These are phyloP conservation scores for Rhynchotus rufescens DNA, from an alignment of 2,797 vertebrate genomes.

Conservation along the genomic window DNA sequence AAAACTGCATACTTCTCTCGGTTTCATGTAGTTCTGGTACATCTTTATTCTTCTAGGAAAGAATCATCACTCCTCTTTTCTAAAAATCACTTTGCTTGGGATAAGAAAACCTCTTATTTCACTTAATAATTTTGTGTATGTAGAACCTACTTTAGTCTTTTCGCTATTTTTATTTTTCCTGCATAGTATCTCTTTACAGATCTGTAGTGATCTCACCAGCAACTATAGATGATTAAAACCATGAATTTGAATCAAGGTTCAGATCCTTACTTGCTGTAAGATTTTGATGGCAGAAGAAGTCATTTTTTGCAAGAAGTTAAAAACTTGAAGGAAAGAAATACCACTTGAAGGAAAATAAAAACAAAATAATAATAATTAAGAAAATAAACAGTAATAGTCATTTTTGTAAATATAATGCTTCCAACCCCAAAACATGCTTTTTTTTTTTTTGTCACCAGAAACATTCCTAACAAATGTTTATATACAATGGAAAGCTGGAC, in stretches of 20 bases:
- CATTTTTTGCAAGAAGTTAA: not conserved
- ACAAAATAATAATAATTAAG: too few species aligned
- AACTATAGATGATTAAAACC: not conserved
- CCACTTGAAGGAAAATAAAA: not conserved
- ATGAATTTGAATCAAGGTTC: not conserved
- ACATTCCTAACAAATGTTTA: not conserved
- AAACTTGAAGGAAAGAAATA: not conserved
- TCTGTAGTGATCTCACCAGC: not conserved
- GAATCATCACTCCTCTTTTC: not conserved
- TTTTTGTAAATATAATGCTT: not conserved
- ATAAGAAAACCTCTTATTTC: not conserved
- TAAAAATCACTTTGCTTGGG: not conserved
- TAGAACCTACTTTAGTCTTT: slow-evolving; percentile 8
- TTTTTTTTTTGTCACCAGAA: not conserved
- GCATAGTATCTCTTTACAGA: not conserved
- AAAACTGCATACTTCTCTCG: not conserved
- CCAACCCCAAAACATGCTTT: not conserved
- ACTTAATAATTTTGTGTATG: not conserved
- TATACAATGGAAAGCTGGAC: not conserved
- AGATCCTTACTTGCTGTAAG: not conserved
- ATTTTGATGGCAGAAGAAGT: not conserved
- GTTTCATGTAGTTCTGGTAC: not conserved
- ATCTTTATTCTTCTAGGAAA: not conserved
- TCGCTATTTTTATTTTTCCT: not conserved
- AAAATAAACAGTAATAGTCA: too few species aligned